These are phyloP conservation scores for Drosophila lacertosa DNA, from an alignment of 1,140 invertebrate species.

Conservation along the genomic window DNA sequence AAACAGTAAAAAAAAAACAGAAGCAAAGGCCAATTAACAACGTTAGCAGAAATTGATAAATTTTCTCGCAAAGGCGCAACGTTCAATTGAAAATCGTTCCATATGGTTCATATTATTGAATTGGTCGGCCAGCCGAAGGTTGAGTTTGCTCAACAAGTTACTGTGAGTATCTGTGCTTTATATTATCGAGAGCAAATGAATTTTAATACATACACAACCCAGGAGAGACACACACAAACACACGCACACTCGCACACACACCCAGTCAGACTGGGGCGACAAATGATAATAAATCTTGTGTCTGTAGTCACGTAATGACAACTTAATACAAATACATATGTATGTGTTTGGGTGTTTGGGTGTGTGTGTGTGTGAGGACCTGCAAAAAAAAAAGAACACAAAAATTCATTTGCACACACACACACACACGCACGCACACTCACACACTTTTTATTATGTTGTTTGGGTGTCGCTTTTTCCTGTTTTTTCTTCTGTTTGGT, in stretches of 20 bases:
- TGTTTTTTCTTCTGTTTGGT: conserved; percentile 20
- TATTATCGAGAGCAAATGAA: conserved; percentile 53
- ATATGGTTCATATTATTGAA: conserved; percentile 84
- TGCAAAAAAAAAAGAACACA: conserved; percentile 4
- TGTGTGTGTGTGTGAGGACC: conserved; percentile 23
- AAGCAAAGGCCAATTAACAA: conserved; percentile 30
- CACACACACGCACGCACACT: conserved; percentile 20
- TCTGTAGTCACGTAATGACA: conserved; percentile 84
- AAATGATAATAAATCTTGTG: conserved; percentile 83
- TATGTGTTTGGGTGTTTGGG: conserved; percentile 18
- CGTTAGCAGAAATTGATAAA: conserved; percentile 53
- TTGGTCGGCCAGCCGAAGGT: conserved; percentile 84
- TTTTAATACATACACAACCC: conserved; percentile 33
- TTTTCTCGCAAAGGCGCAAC: conserved; percentile 79
- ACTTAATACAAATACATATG: conserved; percentile 83
- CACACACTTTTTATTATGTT: conserved; percentile 77
- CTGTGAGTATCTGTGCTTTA: conserved; percentile 72
- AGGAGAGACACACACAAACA: conserved; percentile 15
- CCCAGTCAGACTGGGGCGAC: conserved; percentile 39
- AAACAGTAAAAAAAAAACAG: conserved; percentile 29
- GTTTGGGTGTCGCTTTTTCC: conserved; percentile 38
- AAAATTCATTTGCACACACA: conserved; percentile 49
- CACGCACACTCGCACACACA: not conserved
- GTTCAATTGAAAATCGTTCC: conserved; percentile 82
- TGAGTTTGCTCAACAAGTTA: conserved; percentile 84